Conservation (phyloP, 1,140 invertebrate genomes). For the Drosophila pseudoananassae region DNA sequence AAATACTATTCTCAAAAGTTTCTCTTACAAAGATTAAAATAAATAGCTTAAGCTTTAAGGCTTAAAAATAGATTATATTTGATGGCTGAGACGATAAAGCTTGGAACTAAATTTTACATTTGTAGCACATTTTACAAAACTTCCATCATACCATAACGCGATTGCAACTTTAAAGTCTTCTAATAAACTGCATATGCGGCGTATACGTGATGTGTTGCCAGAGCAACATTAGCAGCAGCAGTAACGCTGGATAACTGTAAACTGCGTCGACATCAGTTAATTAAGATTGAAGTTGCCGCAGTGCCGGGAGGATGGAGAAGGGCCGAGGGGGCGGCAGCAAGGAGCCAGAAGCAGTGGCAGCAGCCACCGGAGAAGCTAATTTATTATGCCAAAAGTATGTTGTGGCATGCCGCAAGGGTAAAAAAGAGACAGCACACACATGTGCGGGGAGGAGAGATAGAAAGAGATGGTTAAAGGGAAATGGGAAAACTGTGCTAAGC, state of each 20-base stretch:
- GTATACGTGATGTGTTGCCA: slow-evolving; percentile 57
- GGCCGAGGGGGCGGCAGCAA: slow-evolving; percentile 6
- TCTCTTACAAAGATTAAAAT: slow-evolving; percentile 7
- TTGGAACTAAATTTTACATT: too few relatives aligned
- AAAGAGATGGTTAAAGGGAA: slow-evolving; percentile 1
- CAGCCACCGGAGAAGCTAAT: slow-evolving; percentile 59
- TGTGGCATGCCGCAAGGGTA: slow-evolving; percentile 40
- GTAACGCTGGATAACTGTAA: slow-evolving; percentile 58
- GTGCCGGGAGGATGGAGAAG: slow-evolving; percentile 19
- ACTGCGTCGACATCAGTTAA: slow-evolving; percentile 75
- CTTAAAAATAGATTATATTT: too few relatives aligned
- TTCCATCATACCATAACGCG: background rate
- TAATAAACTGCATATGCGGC: slow-evolving; percentile 54
- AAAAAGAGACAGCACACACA: slow-evolving; percentile 18
- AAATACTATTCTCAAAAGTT: slow-evolving; percentile 51
- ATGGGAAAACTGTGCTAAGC: slow-evolving; percentile 43
- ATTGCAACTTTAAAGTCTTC: slow-evolving; percentile 3
- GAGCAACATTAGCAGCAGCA: slow-evolving; percentile 11
- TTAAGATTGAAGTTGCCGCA: slow-evolving; percentile 80
- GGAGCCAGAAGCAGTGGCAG: slow-evolving; percentile 17
- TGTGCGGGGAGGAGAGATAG: background rate
- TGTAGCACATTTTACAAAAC: background rate
- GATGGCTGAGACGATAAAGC: slow-evolving; percentile 4
- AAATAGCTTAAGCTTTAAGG: background rate
- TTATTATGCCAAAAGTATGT: slow-evolving; percentile 75